Evolutionary conservation across 2,888 invertebrate genomes (phyloP).

Genomic region (Clivina fossor): DNA sequence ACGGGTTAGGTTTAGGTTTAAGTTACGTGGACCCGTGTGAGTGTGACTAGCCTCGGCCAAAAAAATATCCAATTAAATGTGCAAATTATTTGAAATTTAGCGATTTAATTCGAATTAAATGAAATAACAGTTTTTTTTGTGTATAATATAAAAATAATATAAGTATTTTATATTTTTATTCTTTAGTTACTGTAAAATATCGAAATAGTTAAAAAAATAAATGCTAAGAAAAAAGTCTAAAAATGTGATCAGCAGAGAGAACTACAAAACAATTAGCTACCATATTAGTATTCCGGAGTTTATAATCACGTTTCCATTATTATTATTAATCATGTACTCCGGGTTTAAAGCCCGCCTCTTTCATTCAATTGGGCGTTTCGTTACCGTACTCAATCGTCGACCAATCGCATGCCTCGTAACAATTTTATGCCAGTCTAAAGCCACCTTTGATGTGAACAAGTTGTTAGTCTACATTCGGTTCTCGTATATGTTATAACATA

Average conservation of each 20-base stretch:
- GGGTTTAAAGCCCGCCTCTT: conserved; percentile 42
- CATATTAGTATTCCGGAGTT: conserved; percentile 52
- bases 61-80: neutral
- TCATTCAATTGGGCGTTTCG: conserved; percentile 43
- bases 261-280: conserved; percentile 52
- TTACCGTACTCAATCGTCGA: conserved; percentile 45
- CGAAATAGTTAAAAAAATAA: neutral
- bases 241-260: conserved; percentile 49
- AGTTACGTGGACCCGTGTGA: no score
- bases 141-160: no score
- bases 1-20: no score
- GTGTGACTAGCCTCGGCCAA: no score
- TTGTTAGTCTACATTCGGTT: conserved; percentile 24
- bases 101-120: no score
- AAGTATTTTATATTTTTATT: neutral
- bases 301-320: conserved; percentile 54
- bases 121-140: no score
- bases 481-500: conserved; percentile 24
- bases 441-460: conserved; percentile 2
- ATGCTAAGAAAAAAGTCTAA: neutral
- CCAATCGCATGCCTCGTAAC: conserved; percentile 43
- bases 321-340: conserved; percentile 49
- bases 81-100: no score
- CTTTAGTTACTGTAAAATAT: neutral
- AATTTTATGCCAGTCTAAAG: conserved; percentile 29